Conservation (phyloP, 2,113 vertebrate species). For the Pygoscelis antarcticus region DNA sequence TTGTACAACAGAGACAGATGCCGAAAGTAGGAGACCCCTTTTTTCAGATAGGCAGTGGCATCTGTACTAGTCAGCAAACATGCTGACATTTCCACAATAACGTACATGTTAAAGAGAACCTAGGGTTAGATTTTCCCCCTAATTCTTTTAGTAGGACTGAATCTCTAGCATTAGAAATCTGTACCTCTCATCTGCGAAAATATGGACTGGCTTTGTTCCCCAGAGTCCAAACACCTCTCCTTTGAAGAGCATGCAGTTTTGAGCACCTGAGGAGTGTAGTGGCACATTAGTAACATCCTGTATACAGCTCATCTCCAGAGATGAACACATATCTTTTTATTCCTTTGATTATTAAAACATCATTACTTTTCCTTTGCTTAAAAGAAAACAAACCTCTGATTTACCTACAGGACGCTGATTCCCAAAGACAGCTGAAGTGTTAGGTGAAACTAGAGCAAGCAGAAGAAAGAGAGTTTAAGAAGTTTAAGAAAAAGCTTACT, state of each 20-base stretch:
- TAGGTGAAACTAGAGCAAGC: neutral
- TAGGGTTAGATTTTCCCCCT: fast-evolving
- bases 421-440: neutral
- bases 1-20: neutral
- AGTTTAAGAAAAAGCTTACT: neutral
- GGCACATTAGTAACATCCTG: neutral
- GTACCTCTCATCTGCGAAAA: fast-evolving
- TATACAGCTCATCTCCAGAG: neutral
- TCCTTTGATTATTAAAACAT: neutral
- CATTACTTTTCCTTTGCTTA: neutral
- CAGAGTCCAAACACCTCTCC: neutral
- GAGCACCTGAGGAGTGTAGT: neutral
- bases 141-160: neutral
- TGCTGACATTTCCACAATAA: neutral
- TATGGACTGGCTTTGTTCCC: fast-evolving
- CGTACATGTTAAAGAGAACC: neutral
- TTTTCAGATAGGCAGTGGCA: neutral
- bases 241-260: neutral
- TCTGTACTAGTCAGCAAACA: neutral
- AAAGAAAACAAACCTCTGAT: neutral
- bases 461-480: neutral
- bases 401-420: neutral
- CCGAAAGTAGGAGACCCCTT: neutral
- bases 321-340: neutral
- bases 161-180: neutral